A percentile compares a stretch with the other conserved stretches of the same genome.
phyloP scores from a whole-genome alignment of 2,888 invertebrate species.

The Caenorhabditis sp. region DNA sequence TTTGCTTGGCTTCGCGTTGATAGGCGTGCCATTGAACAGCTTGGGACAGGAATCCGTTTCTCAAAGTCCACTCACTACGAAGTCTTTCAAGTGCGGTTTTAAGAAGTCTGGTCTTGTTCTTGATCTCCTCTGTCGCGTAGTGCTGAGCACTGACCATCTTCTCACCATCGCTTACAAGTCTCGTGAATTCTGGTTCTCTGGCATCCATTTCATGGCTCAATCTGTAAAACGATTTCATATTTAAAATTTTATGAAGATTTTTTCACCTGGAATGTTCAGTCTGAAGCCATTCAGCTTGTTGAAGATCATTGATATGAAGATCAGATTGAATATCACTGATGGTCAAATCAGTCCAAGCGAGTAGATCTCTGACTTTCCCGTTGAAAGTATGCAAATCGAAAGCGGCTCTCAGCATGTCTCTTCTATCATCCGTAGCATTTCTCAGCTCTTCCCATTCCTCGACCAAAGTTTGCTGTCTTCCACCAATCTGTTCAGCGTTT shows the following conservation, averaged over 20 bases:
- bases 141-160: conserved; percentile 92
- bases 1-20: conserved; percentile 93
- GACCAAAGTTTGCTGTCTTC: conserved; percentile 91
- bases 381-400: conserved; percentile 89
- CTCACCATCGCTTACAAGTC: conserved; percentile 89
- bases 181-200: conserved; percentile 90
- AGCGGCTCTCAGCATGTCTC: conserved; percentile 91
- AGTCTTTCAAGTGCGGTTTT: conserved; percentile 90
- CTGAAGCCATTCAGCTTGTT: conserved; percentile 85
- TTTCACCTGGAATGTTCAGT: conserved; percentile 87
- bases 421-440: conserved; percentile 90
- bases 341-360: conserved; percentile 91
- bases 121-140: conserved; percentile 87
- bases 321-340: conserved; percentile 90
- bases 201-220: conserved; percentile 90
- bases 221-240: no score
- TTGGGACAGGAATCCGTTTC: conserved; percentile 90
- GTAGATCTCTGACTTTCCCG: conserved; percentile 89
- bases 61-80: conserved; percentile 91
- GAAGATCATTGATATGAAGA: conserved; percentile 88
- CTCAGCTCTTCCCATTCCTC: conserved; percentile 92
- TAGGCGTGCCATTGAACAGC: conserved; percentile 95
- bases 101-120: conserved; percentile 84
- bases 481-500: conserved; percentile 92
- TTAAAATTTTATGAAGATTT: neutral